A percentile compares a stretch with the other conserved stretches of the same genome.
phyloP scores from a whole-genome alignment of 2,113 vertebrate genomes.

The Prunella fulvescens region DNA sequence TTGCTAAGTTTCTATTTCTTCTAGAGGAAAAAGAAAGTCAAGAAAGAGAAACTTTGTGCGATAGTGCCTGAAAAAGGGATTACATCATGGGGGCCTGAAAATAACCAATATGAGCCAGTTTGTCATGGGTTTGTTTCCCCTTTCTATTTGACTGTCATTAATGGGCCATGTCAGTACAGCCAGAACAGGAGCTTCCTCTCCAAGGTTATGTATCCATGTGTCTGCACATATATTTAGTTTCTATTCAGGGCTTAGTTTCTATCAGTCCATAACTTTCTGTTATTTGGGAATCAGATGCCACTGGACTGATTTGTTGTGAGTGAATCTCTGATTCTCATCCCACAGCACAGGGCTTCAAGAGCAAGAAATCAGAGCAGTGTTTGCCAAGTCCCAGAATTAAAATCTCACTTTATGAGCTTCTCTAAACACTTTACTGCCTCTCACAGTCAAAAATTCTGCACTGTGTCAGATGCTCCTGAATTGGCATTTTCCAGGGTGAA shows the following conservation, averaged over 20 bases:
- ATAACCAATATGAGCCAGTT: neutral
- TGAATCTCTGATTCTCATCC: neutral
- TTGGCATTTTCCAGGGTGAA: neutral
- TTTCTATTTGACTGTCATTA: neutral
- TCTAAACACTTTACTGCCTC: neutral
- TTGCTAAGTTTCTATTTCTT: conserved; percentile 64
- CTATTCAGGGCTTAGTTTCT: neutral
- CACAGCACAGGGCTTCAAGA: neutral
- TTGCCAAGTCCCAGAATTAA: neutral
- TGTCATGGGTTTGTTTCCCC: neutral
- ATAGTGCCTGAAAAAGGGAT: neutral
- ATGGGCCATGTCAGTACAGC: neutral
- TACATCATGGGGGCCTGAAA: neutral
- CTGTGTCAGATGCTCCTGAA: neutral
- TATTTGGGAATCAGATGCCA: neutral
- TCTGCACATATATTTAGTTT: neutral
- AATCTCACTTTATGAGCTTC: neutral
- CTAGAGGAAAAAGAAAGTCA: conserved; percentile 46
- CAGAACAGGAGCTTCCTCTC: neutral
- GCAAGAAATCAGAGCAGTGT: neutral
- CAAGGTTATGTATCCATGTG: neutral
- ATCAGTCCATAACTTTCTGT: neutral
- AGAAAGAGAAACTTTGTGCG: conserved; percentile 53
- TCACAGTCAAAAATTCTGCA: neutral
- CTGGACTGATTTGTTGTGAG: neutral